Percentiles rank a stretch among this genome's conserved stretches.
Evolutionary conservation across 2,797 vertebrate genomes (phyloP).

Genomic region (Coreius guichenoti): DNA sequence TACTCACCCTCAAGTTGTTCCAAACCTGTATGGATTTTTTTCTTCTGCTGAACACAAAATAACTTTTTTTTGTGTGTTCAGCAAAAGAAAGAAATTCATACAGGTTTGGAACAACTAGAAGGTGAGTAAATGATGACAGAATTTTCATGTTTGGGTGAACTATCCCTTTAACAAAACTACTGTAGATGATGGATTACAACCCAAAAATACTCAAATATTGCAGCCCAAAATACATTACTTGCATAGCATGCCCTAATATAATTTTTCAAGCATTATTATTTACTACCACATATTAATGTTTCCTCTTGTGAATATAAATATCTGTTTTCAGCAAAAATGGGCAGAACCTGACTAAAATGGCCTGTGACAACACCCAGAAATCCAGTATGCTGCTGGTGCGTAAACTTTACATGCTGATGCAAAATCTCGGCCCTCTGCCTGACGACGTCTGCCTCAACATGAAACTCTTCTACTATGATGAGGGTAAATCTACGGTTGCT

Average conservation of each 20-base stretch:
- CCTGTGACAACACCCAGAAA: conserved; percentile 84
- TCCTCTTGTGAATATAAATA: neutral
- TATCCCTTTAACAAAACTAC: neutral
- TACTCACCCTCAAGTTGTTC: no score
- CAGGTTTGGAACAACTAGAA: no score
- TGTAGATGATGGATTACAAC: neutral
- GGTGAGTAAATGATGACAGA: no score
- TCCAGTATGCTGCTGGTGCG: conserved; percentile 91
- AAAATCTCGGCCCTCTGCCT: conserved; percentile 90
- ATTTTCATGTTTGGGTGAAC: no score
- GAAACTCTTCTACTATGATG: conserved; percentile 93
- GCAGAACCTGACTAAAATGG: conserved; percentile 65
- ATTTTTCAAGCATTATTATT: neutral
- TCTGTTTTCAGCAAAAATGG: conserved; percentile 61
- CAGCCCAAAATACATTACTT: neutral
- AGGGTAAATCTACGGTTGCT: conserved; percentile 77
- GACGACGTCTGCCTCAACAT: conserved; percentile 89
- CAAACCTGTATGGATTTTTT: no score
- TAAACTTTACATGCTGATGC: conserved; percentile 94
- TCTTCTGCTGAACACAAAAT: no score
- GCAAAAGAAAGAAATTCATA: no score
- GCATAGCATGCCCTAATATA: neutral
- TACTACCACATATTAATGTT: neutral
- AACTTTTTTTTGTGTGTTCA: no score
- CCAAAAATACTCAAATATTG: neutral